Base-by-base conservation (phyloP, 2,113 vertebrate species). In the Ellobius talpinus region DNA sequence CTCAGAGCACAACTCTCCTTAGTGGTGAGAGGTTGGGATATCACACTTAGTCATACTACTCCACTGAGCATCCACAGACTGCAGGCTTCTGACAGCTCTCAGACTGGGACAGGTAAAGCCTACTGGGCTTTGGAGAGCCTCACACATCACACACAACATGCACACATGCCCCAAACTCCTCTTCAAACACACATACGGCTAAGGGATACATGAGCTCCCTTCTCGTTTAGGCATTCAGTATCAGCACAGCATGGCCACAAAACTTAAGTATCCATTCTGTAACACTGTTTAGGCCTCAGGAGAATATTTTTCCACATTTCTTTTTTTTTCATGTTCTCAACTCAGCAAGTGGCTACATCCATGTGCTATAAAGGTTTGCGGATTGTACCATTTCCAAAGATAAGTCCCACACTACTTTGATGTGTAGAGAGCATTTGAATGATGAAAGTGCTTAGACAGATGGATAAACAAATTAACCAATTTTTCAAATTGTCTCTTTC, bases 401-500 rank as follows among this genome's bases (percentile, higher is more conserved):
- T 33, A 47, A 78, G 87, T 47, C 68, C 87, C 45, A 88, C 16
- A 63, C 58, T 72, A 65, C 85, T 94, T 81, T 70, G 85, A 96
- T 42, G 2, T 89, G 13, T 82, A 42, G 39, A 70, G 50, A 93
- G 39, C 66, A 73, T 84, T 89, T 86, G 93, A 89, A 24, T 93
- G 73, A 78, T 78, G 52, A 52, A 39, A 92, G 24, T 87, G 16
- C 55, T 92, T 85, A 58, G 73, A 42, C 72, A 93, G 92, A 42
- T 87, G 36, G 76, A 68, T 92, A 90, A 78, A 68, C 79, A 84
- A 87, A 81, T 86, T 74, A 86, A 70, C 73, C 42, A 95, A 42
- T 88, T 36, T 85, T 55, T 96, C 55, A 90, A 31, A 78, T 82
- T 39, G 47, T 89, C n/a, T 95, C 74, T 87, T 78, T 95, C 47